Conservation (phyloP, 2,888 invertebrate genomes). For the Rotaria macrura region DNA sequence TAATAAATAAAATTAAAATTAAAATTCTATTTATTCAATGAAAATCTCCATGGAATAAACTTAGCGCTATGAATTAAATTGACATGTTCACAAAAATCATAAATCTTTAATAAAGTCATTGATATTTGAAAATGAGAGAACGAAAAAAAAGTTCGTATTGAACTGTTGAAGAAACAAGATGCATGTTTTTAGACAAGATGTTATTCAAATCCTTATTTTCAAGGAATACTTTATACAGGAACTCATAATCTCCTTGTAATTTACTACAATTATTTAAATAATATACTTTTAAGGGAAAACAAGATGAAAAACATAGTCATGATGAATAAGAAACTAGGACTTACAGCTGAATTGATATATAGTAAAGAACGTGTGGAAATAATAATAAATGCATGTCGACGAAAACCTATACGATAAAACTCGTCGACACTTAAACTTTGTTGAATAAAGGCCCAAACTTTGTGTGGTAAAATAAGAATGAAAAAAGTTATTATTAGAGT, state of each 20-base stretch:
- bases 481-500: not conserved
- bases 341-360: constrained; percentile 1
- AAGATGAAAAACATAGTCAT: not conserved
- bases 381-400: not conserved
- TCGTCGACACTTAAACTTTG: not conserved
- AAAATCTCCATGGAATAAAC: too few species aligned
- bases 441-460: not conserved
- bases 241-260: not conserved
- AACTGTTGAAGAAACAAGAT: too few species aligned
- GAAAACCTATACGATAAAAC: not conserved
- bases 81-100: too few species aligned
- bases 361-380: not conserved
- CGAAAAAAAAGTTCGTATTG: too few species aligned
- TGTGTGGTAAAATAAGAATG: constrained; percentile 1
- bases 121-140: too few species aligned
- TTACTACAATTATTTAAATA: not conserved
- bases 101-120: too few species aligned
- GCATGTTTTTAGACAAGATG: too few species aligned
- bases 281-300: not conserved
- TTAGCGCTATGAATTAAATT: too few species aligned
- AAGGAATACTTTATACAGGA: not conserved
- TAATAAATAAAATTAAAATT: too few species aligned
- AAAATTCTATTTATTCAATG: too few species aligned
- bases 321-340: not conserved
- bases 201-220: too few species aligned